A percentile compares a stretch with the other conserved stretches of the same genome.
Evolutionary conservation across 1,140 invertebrate genomes (phyloP).

Genomic region (Bombus waltoni): DNA sequence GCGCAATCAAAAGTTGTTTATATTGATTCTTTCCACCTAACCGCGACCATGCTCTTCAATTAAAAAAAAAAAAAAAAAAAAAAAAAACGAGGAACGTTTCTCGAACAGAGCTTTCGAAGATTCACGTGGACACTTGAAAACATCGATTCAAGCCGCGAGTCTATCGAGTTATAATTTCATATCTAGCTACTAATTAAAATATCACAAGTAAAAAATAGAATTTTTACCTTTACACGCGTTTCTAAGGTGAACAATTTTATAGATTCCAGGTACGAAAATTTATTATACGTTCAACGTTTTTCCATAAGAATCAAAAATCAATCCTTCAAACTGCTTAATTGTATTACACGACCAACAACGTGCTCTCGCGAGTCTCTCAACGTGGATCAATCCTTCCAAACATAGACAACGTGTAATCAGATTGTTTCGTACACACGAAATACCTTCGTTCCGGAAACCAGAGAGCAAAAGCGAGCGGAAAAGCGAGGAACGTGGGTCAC

Average conservation of each 20-base stretch:
- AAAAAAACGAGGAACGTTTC: too few species aligned
- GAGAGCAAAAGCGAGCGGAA: conserved; percentile 1
- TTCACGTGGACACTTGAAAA: not conserved
- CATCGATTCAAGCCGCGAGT: not conserved
- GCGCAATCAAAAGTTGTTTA: conserved; percentile 11
- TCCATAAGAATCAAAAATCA: too few species aligned
- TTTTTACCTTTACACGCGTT: too few species aligned
- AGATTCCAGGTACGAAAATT: too few species aligned
- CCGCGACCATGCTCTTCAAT: not conserved
- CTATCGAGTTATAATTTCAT: too few species aligned
- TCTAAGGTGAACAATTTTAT: too few species aligned
- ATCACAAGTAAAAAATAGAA: too few species aligned
- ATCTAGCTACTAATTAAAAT: too few species aligned
- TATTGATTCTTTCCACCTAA: conserved; percentile 4
- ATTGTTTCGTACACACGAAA: not conserved
- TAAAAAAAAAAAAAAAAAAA: not conserved
- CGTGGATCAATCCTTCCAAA: not conserved
- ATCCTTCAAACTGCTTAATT: not conserved
- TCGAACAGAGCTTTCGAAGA: not conserved
- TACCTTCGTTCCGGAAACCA: not conserved
- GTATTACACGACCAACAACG: not conserved
- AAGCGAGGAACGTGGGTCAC: conserved; percentile 23
- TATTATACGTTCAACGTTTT: too few species aligned
- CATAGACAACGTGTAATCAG: not conserved
- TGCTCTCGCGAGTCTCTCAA: not conserved